Evolutionary conservation across 2,888 invertebrate genomes (phyloP), one percentile per base, ranked within the genome.

Genomic region (Siphlonurus alternatus): DNA sequence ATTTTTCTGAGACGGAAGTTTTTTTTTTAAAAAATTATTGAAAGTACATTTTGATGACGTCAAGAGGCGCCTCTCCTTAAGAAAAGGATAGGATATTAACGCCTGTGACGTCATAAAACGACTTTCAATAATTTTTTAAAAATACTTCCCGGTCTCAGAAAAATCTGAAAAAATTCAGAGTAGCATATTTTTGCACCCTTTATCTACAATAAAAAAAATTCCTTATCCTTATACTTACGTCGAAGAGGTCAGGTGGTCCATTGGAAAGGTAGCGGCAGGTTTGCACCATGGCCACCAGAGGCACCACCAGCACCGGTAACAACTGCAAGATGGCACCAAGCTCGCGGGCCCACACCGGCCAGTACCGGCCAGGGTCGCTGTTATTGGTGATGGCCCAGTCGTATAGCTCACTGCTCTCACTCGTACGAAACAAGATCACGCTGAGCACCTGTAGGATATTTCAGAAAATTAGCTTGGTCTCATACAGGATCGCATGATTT

Each of bases 231-330:
- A 25, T 61, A 77, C 84, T 83, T 77, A 93, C 92, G 74, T 93
- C 92, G 64, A 92, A 81, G 71, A 93, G 87, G 76, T 93, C 92
- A 0, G 87, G 83, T n/a, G 91, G 90, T 38, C 91, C 92, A 67
- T 67, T 69, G 69, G 86, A 87, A 70, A 93, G 78, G 74, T 92
- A 93, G 61, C 87, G 80, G 71, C 84, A 86, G 65, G 85, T 86
- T 69, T 87, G 86, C 63, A 88, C 80, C 69, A 88, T 81, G 1
- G 86, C 88, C 0, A 85, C 82, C 19, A 85, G 74, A 0, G 89
- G 92, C 38, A 93, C 83, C 3, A 86, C 77, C 2, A 93, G 75
- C 54, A 93, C 76, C 2, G 90, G 87, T 18, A 86, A 78, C 65
- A 93, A 80, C 72, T 93, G 93, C n/a, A 85, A 72, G 61, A 84